Evolutionary conservation across 2,113 vertebrate species (phyloP).

Genomic region (Rhinolophus ferrumequinum): DNA sequence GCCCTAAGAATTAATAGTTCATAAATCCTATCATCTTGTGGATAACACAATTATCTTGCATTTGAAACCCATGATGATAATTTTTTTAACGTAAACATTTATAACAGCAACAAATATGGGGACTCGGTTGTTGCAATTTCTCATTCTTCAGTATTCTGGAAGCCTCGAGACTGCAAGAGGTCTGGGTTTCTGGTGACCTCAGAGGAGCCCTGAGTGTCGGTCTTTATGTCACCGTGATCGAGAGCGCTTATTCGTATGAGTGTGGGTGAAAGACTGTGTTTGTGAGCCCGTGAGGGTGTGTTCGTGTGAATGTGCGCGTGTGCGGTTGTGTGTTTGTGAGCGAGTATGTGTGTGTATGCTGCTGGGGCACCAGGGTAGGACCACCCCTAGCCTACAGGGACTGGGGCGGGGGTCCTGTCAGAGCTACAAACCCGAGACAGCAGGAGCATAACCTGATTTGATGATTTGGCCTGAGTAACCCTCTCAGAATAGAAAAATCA

Average conservation of each 20-base stretch:
- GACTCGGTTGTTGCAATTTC: not conserved
- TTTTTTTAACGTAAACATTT: slow-evolving; percentile 61
- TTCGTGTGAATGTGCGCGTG: not conserved
- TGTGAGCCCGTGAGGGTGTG: not conserved
- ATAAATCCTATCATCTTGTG: slow-evolving; percentile 52
- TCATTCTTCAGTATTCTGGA: not conserved
- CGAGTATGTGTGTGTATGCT: not conserved
- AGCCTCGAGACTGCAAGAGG: not conserved
- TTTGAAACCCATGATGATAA: slow-evolving; percentile 38
- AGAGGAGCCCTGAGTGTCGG: not conserved
- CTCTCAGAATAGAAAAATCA: slow-evolving; percentile 79
- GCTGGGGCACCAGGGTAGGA: not conserved
- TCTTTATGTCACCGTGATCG: not conserved
- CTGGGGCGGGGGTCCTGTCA: not conserved
- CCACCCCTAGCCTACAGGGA: not conserved
- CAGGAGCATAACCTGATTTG: slow-evolving; percentile 79
- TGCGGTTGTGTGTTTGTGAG: not conserved
- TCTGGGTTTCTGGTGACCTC: not conserved
- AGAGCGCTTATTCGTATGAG: not conserved
- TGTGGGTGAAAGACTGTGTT: not conserved
- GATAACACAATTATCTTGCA: slow-evolving; percentile 36
- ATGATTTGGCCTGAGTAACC: slow-evolving; percentile 64
- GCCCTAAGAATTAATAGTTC: slow-evolving; percentile 65
- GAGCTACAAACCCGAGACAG: not conserved
- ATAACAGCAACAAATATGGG: not conserved